These are phyloP conservation scores for Phaethornis superciliosus DNA, from an alignment of 2,113 vertebrate species.

Conservation along the genomic window DNA sequence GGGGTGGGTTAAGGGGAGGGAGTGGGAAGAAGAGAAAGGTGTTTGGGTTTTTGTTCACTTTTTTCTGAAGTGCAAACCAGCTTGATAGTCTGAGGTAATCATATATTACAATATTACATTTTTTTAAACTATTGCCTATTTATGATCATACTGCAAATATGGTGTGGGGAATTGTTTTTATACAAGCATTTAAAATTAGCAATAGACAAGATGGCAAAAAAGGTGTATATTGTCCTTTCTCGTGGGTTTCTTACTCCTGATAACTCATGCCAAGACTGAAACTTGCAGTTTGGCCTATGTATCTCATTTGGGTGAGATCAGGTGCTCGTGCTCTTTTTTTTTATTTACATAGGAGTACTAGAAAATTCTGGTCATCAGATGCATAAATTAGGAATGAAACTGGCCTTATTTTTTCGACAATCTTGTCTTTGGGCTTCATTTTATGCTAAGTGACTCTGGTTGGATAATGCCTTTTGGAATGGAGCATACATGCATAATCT, in stretches of 20 bases:
- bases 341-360: constrained; percentile 19
- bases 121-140: constrained; percentile 70
- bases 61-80: constrained; percentile 1
- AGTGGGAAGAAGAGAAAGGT: not conserved
- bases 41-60: constrained; percentile 23
- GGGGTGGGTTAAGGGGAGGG: not conserved
- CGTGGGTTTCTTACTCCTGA: not conserved
- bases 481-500: constrained; percentile 28
- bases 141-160: constrained; percentile 14
- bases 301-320: not conserved
- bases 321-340: constrained; percentile 33
- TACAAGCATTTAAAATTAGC: constrained; percentile 53
- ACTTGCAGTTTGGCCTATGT: constrained; percentile 32
- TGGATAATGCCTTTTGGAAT: constrained; percentile 65
- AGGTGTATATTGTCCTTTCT: not conserved
- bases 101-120: not conserved
- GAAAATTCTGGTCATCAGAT: not conserved
- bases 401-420: constrained; percentile 71
- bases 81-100: constrained; percentile 31
- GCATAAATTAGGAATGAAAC: constrained; percentile 27
- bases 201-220: not conserved
- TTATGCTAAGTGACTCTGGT: constrained; percentile 35
- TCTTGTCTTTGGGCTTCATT: constrained; percentile 62
- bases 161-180: constrained; percentile 43
- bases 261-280: constrained; percentile 35